Base-by-base conservation (phyloP, 2,888 invertebrate genomes). In the Sturmia bella region DNA sequence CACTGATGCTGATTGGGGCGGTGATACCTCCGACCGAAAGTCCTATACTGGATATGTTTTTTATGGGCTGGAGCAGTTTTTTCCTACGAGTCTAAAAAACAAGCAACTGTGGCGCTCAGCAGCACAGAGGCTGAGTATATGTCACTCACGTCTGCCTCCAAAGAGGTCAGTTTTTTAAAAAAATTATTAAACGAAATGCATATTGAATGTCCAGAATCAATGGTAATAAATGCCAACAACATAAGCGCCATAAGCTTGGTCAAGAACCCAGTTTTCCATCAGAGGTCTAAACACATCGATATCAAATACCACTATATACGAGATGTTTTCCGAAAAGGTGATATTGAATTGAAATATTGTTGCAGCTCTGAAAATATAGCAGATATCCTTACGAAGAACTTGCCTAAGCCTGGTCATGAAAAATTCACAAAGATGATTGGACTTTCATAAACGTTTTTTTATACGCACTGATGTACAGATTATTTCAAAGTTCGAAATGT, bases 1-100 rank as follows among this genome's bases (percentile, higher is more conserved):
- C n/a, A n/a, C n/a, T n/a, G 84, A 86, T 69, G 85, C 84, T 7
- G 84, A 85, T 68, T 85, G 84, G 80, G 84, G 80, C n/a, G 82
- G 83, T 9, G 76, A 83, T 43, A 15, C 69, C 1, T 61, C 19
- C 2, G 79, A 84, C 24, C 43, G 83, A 24, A 85, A 84, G 15
- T 84, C 85, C 6, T 85, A 82, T 56, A 76, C 82, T 3, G 77
- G 81, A 9, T 80, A 76, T 57, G 68, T 52, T 24, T 84, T 48
- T 17, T 83, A 11, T 24, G 68, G 1, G 84, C 75, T 17, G 84
- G 84, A 4, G 45, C 78, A 2, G 76, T 37, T 11, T 75, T 84
- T n/a, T n/a, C n/a, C n/a, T n/a, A n/a, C n/a, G n/a, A n/a, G n/a
- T 37, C 82, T 78, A 2, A 83, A 77, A 80, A 80, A 85, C 41